Base-by-base conservation (phyloP, 2,113 vertebrate genomes). In the Ceyx cyanopectus region DNA sequence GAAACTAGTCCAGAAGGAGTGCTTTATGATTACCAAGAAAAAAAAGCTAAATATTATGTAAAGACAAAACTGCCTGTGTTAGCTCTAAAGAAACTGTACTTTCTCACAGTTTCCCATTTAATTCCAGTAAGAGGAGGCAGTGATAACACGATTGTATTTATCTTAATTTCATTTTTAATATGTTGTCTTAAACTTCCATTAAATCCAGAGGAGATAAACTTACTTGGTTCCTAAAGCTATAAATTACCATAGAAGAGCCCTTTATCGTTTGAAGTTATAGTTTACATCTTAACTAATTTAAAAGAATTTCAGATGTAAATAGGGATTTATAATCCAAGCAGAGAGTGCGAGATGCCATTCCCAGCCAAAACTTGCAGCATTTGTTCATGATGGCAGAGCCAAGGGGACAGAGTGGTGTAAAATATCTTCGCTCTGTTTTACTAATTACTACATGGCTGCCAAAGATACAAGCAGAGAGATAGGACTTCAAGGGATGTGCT, bases 401-500 rank as follows among this genome's bases (percentile, higher is more conserved):
- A 32, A 93, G 79, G 53, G 87, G 92, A 89, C 37, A 9, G 77
- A 95, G 65, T 17, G 6, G 87, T 75, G 88, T 92, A 96, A 96
- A 97, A 88, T 91, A 95, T 65, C 61, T 96, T 93, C 1, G 1
- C 79, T 95, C 94, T 94, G 60, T 96, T 96, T 94, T 95, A 85
- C 94, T 96, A 90, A 96, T 97, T 97, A 90, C 86, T 97, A 76
- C 82, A 74, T 13, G 65, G 92, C 96, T 95, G 92, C 88, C 89
- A 94, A 94, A 95, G 91, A 92, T 95, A 96, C 77, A 83, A 61
- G 87, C 76, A 69, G 63, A 90, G 92, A 62, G 85, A 97, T 91
- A 87, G 68, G 86, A 85, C 90, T 95, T 96, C 83, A 94, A 93
- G 95, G 95, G 92, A 96, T 94, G 96, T 96, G 81, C 94, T 94